Percentiles rank a stretch among this genome's conserved stretches.
Conservation (phyloP, 2,113 vertebrate genomes). For the Phoenicopterus ruber region DNA sequence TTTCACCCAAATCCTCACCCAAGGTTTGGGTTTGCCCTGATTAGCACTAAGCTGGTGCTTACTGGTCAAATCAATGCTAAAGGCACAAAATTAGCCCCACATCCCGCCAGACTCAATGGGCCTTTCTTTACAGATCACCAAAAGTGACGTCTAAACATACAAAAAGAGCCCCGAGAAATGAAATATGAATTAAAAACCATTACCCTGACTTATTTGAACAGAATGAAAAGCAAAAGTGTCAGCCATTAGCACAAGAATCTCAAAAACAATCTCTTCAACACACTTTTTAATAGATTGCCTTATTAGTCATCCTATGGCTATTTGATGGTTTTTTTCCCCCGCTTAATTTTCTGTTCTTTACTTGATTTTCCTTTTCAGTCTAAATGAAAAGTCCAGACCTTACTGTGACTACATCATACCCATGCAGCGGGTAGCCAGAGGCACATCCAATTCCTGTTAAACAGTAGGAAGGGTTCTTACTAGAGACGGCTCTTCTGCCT, state of each 20-base stretch:
- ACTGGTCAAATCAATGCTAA: slow-evolving; percentile 12
- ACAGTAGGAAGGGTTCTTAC: slow-evolving; percentile 87
- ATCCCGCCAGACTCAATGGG: neutral
- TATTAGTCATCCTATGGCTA: neutral
- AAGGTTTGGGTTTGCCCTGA: neutral
- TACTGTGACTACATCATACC: slow-evolving; percentile 74
- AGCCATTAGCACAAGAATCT: slow-evolving; percentile 3
- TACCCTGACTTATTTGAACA: neutral
- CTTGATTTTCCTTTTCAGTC: slow-evolving; percentile 34
- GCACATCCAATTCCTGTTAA: slow-evolving; percentile 75
- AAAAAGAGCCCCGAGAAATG: neutral
- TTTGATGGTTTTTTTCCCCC: rapidly evolving
- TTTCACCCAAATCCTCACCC: slow-evolving; percentile 31
- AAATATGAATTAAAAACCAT: slow-evolving; percentile 2
- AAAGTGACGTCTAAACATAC: neutral
- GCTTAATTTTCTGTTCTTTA: neutral
- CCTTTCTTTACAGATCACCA: neutral
- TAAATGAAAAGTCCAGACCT: slow-evolving; percentile 70
- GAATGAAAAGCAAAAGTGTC: neutral
- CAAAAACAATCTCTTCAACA: neutral
- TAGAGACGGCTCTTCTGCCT: slow-evolving; percentile 97
- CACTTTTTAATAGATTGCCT: neutral
- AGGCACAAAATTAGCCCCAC: neutral
- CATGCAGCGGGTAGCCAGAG: slow-evolving; percentile 72
- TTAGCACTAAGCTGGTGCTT: neutral